Conservation (phyloP, 2,888 invertebrate species). For the Macrophya alboannulata region DNA sequence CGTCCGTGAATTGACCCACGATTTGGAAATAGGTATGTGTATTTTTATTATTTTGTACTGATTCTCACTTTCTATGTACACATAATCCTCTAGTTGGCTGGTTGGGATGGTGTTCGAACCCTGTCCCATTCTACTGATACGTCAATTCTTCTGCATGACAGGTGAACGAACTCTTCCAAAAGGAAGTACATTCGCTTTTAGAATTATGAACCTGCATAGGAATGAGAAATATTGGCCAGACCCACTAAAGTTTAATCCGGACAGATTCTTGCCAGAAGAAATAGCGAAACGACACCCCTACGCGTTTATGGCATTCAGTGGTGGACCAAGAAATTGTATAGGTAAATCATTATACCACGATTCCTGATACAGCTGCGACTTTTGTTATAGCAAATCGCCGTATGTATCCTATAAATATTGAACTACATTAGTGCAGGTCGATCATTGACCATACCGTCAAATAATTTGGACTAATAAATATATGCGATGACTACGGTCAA, state of each 20-base stretch:
- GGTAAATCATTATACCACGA: constrained; percentile 57
- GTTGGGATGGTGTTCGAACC: background rate
- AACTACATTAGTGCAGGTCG: no score
- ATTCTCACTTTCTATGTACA: no score
- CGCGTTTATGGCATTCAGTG: constrained; percentile 67
- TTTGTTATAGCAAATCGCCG: no score
- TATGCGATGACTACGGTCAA: no score
- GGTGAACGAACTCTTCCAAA: constrained; percentile 64
- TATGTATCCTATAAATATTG: no score
- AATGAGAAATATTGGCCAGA: constrained; percentile 66
- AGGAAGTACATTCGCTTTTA: constrained; percentile 63
- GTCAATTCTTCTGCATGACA: background rate
- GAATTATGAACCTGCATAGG: constrained; percentile 65
- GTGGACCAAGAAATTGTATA: constrained; percentile 68
- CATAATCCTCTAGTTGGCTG: background rate
- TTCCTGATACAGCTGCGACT: no score
- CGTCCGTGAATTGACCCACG: constrained; percentile 80
- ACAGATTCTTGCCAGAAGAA: constrained; percentile 70
- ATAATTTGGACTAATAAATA: no score
- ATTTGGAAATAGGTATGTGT: constrained; percentile 77
- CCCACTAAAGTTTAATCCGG: constrained; percentile 70
- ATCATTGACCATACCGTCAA: no score
- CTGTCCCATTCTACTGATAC: background rate
- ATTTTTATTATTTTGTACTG: no score
- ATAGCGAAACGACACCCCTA: constrained; percentile 66